Evolutionary conservation across 2,113 vertebrate genomes (phyloP).

Genomic region (Petrocephalus microphthalmus): DNA sequence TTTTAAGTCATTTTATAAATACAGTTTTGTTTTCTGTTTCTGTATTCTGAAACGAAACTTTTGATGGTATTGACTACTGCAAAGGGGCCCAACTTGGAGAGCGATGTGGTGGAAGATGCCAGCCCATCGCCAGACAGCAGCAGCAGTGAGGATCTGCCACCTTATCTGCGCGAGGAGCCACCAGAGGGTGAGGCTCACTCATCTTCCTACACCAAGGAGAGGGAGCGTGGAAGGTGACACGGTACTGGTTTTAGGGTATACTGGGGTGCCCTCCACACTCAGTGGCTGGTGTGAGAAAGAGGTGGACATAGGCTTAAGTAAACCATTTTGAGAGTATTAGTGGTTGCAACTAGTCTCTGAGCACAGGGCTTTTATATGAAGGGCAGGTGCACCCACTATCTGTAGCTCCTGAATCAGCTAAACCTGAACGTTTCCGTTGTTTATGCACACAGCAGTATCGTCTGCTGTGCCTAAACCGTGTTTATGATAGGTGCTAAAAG

Average conservation of each 20-base stretch:
- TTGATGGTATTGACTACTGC: not conserved
- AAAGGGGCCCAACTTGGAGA: slow-evolving; percentile 38
- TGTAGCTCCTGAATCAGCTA: not conserved
- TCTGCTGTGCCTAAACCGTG: not conserved
- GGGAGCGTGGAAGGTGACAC: not conserved
- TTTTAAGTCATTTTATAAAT: not conserved
- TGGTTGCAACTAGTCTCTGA: not conserved
- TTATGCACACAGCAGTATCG: not conserved
- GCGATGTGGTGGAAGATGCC: slow-evolving; percentile 35
- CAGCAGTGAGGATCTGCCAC: slow-evolving; percentile 40
- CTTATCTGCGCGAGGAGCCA: slow-evolving; percentile 45
- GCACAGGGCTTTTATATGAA: not conserved
- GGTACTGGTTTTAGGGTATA: not conserved
- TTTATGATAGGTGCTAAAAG: not conserved
- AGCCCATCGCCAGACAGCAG: slow-evolving; percentile 24
- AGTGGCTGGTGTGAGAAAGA: not conserved
- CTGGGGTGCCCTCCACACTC: not conserved
- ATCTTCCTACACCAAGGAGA: not conserved
- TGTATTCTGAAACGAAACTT: not conserved
- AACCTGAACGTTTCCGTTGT: not conserved
- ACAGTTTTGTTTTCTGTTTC: not conserved
- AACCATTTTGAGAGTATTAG: not conserved
- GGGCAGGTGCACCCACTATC: not conserved
- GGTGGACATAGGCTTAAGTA: not conserved
- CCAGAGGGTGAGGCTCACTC: slow-evolving; percentile 35